Base-by-base conservation (phyloP, 2,797 vertebrate genomes). In the Cryptoblepharus egeriae region DNA sequence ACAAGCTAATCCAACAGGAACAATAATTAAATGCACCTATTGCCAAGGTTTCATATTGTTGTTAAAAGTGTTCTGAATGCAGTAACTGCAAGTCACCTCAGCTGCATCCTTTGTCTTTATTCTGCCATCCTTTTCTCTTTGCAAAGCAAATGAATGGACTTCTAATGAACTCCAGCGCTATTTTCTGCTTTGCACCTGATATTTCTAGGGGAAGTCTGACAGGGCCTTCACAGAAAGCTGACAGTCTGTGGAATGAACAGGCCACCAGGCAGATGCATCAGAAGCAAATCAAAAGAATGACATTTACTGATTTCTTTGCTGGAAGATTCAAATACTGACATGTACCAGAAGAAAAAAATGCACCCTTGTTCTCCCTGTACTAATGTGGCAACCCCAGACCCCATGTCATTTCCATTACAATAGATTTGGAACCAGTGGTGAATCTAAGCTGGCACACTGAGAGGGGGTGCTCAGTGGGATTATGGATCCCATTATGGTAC, bases 121-220 rank as follows among this genome's bases (percentile, higher is more conserved):
- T 11, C 2, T 5, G 0, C 0, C 39, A 58, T 10, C 2, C 1
- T 1, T 7, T 0, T 0, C 16, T 49, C 80, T 16, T 67, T 45
- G 55, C 57, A 60, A 67, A 79, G 55, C 52, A 73, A 57, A 26
- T 0, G 0, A 55, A 24, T 42, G 35, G 80, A 32, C 30, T 12
- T 61, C 15, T 65, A 10, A 39, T 1, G 24, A 26, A 16, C 8
- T 1, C 22, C 0, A 0, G 52, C 16, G 42, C 30, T 32, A 11
- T 0, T 32, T 15, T 15, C 69, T 72, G 57, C 28, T 85, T 13
- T 60, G 30, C 52, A 55, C 67, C 70, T 90, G 81, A 69, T 30
- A 35, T 68, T 76, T 32, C 26, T 0, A 0, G 8, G 0, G 3
- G 90, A 80, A 57, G 81, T 55, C 69, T 88, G 77, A 79, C 35